phyloP scores from a whole-genome alignment of 2,888 invertebrate genomes.

The Cyaniris semiargus region DNA sequence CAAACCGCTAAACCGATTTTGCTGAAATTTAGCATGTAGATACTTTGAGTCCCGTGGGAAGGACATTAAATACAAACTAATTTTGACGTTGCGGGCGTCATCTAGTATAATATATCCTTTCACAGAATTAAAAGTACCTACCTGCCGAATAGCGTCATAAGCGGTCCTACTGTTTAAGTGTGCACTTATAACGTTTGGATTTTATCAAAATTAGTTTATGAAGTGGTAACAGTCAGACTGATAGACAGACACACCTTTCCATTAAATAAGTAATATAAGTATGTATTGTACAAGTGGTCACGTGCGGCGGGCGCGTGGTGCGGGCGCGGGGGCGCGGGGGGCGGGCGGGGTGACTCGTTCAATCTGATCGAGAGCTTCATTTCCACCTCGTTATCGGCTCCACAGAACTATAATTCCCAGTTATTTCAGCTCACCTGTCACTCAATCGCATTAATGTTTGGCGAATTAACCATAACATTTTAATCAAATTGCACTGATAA shows the following conservation, averaged over 20 bases:
- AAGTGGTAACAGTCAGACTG: no score
- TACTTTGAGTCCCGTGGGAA: no score
- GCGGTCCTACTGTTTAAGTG: no score
- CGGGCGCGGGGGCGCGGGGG: background rate
- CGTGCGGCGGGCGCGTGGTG: background rate
- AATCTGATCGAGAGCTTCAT: slow-evolving; percentile 3
- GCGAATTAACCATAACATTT: background rate
- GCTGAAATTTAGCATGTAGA: no score
- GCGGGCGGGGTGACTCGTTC: background rate
- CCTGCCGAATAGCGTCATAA: no score
- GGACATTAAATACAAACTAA: no score
- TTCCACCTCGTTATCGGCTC: slow-evolving; percentile 3
- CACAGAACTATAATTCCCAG: background rate
- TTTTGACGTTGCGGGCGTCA: no score
- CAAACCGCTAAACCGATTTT: no score
- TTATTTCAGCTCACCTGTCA: background rate
- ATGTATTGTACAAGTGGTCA: background rate
- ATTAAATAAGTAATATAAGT: background rate
- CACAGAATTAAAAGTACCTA: no score
- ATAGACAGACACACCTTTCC: background rate
- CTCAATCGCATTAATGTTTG: background rate
- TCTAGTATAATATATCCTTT: no score
- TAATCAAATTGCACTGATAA: background rate
- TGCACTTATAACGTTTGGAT: no score
- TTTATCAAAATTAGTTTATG: no score